Evolutionary conservation across 2,113 vertebrate species (phyloP).

Genomic region (Arizona elegans): DNA sequence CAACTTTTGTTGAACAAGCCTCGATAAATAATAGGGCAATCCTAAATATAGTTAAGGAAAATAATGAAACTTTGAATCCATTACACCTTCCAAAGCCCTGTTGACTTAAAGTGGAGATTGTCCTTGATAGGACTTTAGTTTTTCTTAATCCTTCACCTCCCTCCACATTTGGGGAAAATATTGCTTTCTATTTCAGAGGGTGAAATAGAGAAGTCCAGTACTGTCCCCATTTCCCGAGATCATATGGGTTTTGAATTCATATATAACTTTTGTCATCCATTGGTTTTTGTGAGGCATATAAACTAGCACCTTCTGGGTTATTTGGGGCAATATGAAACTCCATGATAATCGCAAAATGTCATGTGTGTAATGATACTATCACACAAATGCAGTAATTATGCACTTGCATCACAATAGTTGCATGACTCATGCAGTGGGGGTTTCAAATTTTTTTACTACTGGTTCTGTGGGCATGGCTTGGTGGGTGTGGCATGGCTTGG

Average conservation of each 20-base stretch:
- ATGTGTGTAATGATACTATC: neutral
- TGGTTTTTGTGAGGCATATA: neutral
- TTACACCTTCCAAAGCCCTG: neutral
- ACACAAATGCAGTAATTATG: neutral
- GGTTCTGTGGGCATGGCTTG: too few species aligned
- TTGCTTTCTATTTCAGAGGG: neutral
- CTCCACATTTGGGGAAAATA: neutral
- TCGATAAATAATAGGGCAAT: neutral
- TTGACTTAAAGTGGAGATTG: neutral
- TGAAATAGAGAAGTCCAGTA: neutral
- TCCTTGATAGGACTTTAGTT: neutral
- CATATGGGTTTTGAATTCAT: neutral
- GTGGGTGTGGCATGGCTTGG: too few species aligned
- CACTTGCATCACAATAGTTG: neutral
- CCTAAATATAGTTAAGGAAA: neutral
- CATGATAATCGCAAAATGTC: neutral
- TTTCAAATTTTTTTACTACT: too few species aligned
- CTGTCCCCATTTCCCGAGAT: neutral
- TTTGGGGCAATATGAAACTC: neutral
- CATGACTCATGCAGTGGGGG: neutral
- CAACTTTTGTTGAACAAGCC: neutral
- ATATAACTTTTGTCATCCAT: neutral
- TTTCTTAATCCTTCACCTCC: neutral
- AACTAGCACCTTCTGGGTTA: neutral
- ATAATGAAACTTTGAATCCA: neutral